These are phyloP conservation scores for Heliconius hewitsoni DNA, from an alignment of 1,140 invertebrate species.

Conservation along the genomic window DNA sequence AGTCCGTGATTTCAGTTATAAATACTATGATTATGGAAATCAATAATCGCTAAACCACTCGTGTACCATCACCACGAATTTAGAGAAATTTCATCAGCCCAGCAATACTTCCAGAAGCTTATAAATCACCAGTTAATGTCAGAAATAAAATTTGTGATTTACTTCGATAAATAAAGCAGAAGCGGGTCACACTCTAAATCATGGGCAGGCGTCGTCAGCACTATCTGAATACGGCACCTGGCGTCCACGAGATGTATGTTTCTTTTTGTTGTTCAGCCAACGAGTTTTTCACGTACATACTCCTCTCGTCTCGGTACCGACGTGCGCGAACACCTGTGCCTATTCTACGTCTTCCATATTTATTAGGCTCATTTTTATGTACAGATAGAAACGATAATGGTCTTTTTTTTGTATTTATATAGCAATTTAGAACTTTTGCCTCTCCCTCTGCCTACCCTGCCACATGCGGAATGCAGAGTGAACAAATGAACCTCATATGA, in stretches of 20 bases:
- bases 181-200: conserved; percentile 70
- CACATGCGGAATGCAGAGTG: no score
- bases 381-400: conserved; percentile 26
- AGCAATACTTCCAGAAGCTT: background rate
- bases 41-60: background rate
- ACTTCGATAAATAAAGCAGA: conserved; percentile 22
- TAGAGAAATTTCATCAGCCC: background rate
- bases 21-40: no score
- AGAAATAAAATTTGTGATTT: conserved; percentile 17
- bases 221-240: conserved; percentile 69
- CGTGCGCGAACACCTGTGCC: conserved; percentile 66
- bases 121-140: background rate
- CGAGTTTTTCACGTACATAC: conserved; percentile 65
- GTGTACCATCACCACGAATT: background rate
- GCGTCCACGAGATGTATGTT: conserved; percentile 43
- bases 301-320: conserved; percentile 44
- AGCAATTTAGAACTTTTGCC: background rate
- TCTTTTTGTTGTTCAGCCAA: conserved; percentile 67
- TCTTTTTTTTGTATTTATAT: background rate
- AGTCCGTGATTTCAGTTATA: background rate
- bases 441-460: no score
- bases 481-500: no score
- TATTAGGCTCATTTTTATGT: conserved; percentile 52
- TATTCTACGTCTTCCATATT: conserved; percentile 48
- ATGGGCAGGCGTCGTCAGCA: conserved; percentile 60